These are phyloP conservation scores for Cyanoramphus novaezelandiae DNA, from an alignment of 2,113 vertebrate species.

Conservation along the genomic window DNA sequence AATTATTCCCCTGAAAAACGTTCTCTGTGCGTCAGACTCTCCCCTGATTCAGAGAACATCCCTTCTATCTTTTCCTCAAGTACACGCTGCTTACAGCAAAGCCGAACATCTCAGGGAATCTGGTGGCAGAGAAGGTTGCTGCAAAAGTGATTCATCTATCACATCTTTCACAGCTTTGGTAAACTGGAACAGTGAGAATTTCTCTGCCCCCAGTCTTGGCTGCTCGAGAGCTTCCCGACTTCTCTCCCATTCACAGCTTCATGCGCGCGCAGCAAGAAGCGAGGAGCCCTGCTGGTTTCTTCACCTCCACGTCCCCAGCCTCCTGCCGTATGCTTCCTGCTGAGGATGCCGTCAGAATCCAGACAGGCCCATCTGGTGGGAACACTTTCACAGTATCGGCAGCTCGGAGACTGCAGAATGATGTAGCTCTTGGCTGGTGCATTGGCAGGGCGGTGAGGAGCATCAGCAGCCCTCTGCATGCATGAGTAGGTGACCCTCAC, in stretches of 20 bases:
- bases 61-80: constrained; percentile 63
- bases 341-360: background rate
- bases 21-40: constrained; percentile 63
- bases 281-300: background rate
- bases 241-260: constrained; percentile 12
- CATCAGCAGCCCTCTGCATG: background rate
- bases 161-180: constrained; percentile 41
- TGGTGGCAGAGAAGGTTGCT: background rate
- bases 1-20: constrained; percentile 59
- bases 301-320: background rate
- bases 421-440: rapidly evolving
- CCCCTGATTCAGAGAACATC: constrained; percentile 57
- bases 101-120: constrained; percentile 11
- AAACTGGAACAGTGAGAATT: background rate
- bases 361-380: background rate
- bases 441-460: rapidly evolving
- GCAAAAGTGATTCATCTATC: constrained; percentile 63
- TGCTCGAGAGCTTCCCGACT: background rate
- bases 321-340: background rate
- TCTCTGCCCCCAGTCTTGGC: constrained; percentile 1
- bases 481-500: rapidly evolving
- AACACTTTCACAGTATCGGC: rapidly evolving
- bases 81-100: background rate
- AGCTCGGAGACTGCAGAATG: rapidly evolving
- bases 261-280: rapidly evolving